phyloP scores from a whole-genome alignment of 2,113 vertebrate species.

The Odontesthes bonariensis region DNA sequence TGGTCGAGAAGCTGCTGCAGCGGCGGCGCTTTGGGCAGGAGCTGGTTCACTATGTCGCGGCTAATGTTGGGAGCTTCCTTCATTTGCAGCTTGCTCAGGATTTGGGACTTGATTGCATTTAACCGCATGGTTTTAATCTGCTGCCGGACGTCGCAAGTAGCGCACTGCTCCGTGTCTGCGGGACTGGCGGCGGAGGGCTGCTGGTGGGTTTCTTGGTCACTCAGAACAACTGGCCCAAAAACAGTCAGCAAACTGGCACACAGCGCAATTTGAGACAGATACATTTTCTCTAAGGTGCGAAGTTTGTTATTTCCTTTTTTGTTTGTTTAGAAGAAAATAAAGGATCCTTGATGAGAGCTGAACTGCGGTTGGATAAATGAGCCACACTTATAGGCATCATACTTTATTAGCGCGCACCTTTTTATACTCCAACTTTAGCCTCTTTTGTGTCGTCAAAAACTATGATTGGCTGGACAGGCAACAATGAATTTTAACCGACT shows the following conservation, averaged over 20 bases:
- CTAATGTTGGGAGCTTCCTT: slow-evolving; percentile 98
- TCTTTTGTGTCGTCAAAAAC: slow-evolving; percentile 93
- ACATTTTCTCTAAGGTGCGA: slow-evolving; percentile 85
- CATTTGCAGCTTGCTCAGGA: slow-evolving; percentile 97
- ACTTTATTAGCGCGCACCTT: slow-evolving; percentile 91
- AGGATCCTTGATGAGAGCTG: slow-evolving; percentile 44
- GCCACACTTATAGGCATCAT: slow-evolving; percentile 90
- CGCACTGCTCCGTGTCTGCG: slow-evolving; percentile 90
- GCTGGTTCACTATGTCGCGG: slow-evolving; percentile 93
- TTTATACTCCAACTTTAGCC: slow-evolving; percentile 95
- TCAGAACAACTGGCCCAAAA: slow-evolving; percentile 86
- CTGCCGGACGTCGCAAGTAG: slow-evolving; percentile 93
- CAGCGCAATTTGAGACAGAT: slow-evolving; percentile 81
- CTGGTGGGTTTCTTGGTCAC: slow-evolving; percentile 83
- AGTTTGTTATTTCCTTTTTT: background rate
- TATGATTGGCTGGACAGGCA: slow-evolving; percentile 94
- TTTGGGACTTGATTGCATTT: slow-evolving; percentile 98
- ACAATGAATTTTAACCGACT: slow-evolving; percentile 95
- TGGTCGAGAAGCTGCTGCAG: slow-evolving; percentile 97
- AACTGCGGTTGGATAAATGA: slow-evolving; percentile 82
- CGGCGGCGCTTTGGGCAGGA: slow-evolving; percentile 95
- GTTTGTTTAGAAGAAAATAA: slow-evolving; percentile 4
- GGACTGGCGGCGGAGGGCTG: slow-evolving; percentile 81
- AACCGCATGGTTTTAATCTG: slow-evolving; percentile 94
- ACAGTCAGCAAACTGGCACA: slow-evolving; percentile 89